These are phyloP conservation scores for Strigamia crassipes DNA, from an alignment of 2,888 invertebrate species.

Conservation along the genomic window DNA sequence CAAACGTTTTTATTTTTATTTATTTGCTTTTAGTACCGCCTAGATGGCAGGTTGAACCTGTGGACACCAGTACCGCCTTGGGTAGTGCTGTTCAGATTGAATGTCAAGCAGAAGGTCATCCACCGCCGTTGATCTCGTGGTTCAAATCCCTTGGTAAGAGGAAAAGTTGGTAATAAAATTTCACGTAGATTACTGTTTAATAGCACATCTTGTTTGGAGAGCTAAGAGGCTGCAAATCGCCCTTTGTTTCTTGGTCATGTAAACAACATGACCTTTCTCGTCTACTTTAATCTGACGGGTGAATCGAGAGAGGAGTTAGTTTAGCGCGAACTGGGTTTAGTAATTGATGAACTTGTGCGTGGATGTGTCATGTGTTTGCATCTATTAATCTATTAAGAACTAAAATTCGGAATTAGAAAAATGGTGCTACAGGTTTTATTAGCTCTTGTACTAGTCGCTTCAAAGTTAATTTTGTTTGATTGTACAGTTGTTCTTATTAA, in stretches of 20 bases:
- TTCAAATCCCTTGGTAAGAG: slow-evolving; percentile 59
- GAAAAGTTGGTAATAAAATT: slow-evolving; percentile 30
- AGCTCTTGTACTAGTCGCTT: not conserved
- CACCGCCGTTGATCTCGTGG: slow-evolving; percentile 60
- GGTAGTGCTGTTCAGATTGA: slow-evolving; percentile 57
- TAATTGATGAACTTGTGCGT: slow-evolving; percentile 22
- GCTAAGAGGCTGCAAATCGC: not conserved
- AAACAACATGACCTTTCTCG: slow-evolving; percentile 6
- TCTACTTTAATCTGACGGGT: not conserved
- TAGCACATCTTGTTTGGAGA: slow-evolving; percentile 3
- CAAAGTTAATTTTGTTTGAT: not conserved
- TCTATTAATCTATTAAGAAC: not conserved
- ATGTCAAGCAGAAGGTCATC: slow-evolving; percentile 61
- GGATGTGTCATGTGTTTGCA: slow-evolving; percentile 10
- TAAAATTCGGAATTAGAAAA: not conserved
- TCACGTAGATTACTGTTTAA: not conserved
- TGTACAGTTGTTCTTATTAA: too few species aligned
- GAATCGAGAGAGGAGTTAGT: not conserved
- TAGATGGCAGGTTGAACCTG: slow-evolving; percentile 61
- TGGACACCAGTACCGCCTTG: slow-evolving; percentile 58
- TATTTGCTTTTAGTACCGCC: slow-evolving; percentile 59
- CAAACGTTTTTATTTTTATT: not conserved
- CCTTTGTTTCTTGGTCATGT: slow-evolving; percentile 16
- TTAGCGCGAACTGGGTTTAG: not conserved
- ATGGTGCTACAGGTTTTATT: not conserved